These are phyloP conservation scores for Melanostoma scalare DNA, from an alignment of 2,888 invertebrate species.

Conservation along the genomic window DNA sequence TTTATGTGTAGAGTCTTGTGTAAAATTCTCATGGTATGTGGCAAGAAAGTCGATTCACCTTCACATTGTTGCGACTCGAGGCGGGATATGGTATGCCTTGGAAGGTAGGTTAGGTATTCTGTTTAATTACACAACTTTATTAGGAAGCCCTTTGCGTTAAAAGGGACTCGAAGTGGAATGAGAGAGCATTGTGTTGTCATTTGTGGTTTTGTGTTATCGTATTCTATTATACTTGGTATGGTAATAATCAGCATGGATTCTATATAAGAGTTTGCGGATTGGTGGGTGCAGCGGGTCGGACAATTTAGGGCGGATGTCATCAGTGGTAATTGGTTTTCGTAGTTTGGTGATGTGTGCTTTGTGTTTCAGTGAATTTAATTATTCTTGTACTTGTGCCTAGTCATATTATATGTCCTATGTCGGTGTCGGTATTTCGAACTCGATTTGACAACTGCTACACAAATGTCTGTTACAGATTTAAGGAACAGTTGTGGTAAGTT, in stretches of 20 bases:
- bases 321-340: conserved; percentile 53
- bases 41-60: conserved; percentile 6
- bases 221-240: conserved; percentile 50
- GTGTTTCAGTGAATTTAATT: conserved; percentile 43
- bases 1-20: background rate
- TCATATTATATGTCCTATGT: no score
- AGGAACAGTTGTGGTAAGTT: no score
- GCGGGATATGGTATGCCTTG: conserved; percentile 36
- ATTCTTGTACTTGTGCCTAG: background rate
- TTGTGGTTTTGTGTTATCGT: conserved; percentile 62
- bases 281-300: background rate
- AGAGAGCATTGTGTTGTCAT: conserved; percentile 55
- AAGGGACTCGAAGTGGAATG: conserved; percentile 7
- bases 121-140: conserved; percentile 65
- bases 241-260: conserved; percentile 42
- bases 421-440: no score
- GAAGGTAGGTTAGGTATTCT: conserved; percentile 21
- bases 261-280: background rate
- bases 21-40: conserved; percentile 8
- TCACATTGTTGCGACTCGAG: conserved; percentile 30
- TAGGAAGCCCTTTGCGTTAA: conserved; percentile 19
- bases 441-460: no score
- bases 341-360: conserved; percentile 40
- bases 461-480: no score
- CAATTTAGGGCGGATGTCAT: conserved; percentile 27